Percentiles rank a stretch among this genome's conserved stretches.
Evolutionary conservation across 1,140 invertebrate genomes (phyloP).

Genomic region (Temnothorax nylanderi): DNA sequence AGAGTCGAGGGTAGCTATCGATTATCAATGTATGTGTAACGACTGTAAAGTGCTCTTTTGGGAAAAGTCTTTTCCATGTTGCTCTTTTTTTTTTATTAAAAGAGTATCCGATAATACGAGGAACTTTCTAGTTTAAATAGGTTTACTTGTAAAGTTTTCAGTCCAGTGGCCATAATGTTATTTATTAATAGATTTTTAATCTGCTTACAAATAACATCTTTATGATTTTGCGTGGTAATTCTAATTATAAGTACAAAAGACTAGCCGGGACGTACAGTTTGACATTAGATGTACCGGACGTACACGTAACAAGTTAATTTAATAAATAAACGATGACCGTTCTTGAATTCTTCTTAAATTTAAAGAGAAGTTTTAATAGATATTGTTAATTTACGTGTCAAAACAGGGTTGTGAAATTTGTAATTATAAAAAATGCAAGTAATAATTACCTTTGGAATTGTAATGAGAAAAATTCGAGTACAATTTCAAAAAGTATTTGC

Average conservation of each 20-base stretch:
- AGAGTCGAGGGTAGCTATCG: slow-evolving; percentile 16
- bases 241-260: not conserved
- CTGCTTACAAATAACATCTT: not conserved
- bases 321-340: not conserved
- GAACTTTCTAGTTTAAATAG: not conserved
- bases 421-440: no score
- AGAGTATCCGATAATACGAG: not conserved
- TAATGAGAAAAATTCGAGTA: no score
- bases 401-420: not conserved
- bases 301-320: not conserved
- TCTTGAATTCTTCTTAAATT: not conserved
- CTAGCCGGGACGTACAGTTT: no score
- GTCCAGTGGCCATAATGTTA: not conserved
- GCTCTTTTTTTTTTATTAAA: slow-evolving; percentile 31
- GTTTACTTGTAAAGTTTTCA: not conserved
- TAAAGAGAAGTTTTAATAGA: not conserved
- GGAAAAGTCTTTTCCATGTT: not conserved
- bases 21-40: slow-evolving; percentile 26
- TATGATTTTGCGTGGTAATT: not conserved
- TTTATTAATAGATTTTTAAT: not conserved
- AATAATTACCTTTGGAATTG: no score
- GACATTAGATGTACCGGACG: not conserved
- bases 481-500: no score
- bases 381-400: not conserved
- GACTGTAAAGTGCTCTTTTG: not conserved